Percentiles rank a stretch among this genome's conserved stretches.
These are phyloP conservation scores for Stenolophus ochropezus DNA, from an alignment of 2,888 invertebrate genomes.

Conservation along the genomic window DNA sequence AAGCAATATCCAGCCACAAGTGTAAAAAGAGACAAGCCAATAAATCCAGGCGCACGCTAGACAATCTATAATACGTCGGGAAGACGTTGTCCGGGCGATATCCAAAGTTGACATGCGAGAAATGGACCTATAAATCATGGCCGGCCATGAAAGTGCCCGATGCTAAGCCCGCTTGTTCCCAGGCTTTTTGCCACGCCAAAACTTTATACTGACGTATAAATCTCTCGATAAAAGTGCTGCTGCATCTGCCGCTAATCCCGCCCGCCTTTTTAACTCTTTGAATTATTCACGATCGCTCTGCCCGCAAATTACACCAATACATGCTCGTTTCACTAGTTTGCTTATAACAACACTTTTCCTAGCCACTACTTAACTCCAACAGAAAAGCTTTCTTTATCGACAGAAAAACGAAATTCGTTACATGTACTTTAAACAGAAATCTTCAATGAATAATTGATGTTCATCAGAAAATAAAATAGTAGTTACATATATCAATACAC, in stretches of 20 bases:
- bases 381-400: too few relatives aligned
- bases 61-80: conserved; percentile 41
- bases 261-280: conserved; percentile 38
- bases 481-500: too few relatives aligned
- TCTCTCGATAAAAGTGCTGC: conserved; percentile 39
- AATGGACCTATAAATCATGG: conserved; percentile 58
- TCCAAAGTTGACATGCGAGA: conserved; percentile 52
- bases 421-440: too few relatives aligned
- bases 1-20: conserved; percentile 10
- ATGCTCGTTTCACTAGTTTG: conserved; percentile 15
- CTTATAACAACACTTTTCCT: too few relatives aligned
- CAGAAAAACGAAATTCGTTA: too few relatives aligned
- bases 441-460: too few relatives aligned
- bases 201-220: conserved; percentile 56
- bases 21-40: conserved; percentile 39
- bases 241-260: conserved; percentile 29
- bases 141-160: conserved; percentile 40
- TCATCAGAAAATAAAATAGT: too few relatives aligned
- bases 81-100: conserved; percentile 42
- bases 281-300: conserved; percentile 2
- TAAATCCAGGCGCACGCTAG: not conserved
- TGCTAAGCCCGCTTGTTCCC: conserved; percentile 50
- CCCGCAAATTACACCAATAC: conserved; percentile 5
- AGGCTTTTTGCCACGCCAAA: conserved; percentile 50
- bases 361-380: too few relatives aligned